Conservation (phyloP, 2,888 invertebrate species). For the Zhuqinia jingwanae region DNA sequence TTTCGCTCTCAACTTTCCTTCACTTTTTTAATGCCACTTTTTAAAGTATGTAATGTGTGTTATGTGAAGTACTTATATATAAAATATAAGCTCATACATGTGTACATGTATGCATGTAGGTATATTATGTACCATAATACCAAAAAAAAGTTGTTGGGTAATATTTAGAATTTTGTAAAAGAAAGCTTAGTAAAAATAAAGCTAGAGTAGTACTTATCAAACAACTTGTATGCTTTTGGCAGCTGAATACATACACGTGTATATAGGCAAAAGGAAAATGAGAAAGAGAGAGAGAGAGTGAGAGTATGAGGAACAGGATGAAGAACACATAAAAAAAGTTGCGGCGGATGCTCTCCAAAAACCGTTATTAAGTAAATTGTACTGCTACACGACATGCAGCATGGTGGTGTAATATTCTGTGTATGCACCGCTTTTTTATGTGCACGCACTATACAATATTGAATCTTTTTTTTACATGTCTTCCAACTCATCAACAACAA, state of each 20-base stretch:
- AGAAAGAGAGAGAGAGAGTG: too few species aligned
- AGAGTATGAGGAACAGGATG: conserved; percentile 27
- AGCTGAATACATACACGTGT: conserved; percentile 35
- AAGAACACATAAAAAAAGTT: conserved; percentile 24
- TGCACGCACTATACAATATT: conserved; percentile 9
- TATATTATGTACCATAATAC: too few species aligned
- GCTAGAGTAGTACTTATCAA: not conserved
- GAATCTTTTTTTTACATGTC: conserved; percentile 37
- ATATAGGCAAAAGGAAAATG: not conserved
- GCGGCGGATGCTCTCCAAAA: not conserved
- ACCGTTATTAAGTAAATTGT: conserved; percentile 23
- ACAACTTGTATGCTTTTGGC: not conserved
- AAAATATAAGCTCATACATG: too few species aligned
- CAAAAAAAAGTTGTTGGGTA: not conserved
- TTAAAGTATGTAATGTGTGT: too few species aligned
- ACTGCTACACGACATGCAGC: not conserved
- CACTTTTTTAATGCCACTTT: not conserved
- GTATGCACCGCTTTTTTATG: not conserved
- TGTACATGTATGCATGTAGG: too few species aligned
- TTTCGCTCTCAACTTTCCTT: not conserved
- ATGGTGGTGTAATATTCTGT: not conserved
- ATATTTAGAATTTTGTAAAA: conserved; percentile 8
- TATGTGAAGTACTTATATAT: too few species aligned
- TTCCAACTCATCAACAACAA: not conserved
- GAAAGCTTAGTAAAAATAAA: too few species aligned